Conservation (phyloP, 2,888 invertebrate species). For the Drosophila neonasuta region DNA sequence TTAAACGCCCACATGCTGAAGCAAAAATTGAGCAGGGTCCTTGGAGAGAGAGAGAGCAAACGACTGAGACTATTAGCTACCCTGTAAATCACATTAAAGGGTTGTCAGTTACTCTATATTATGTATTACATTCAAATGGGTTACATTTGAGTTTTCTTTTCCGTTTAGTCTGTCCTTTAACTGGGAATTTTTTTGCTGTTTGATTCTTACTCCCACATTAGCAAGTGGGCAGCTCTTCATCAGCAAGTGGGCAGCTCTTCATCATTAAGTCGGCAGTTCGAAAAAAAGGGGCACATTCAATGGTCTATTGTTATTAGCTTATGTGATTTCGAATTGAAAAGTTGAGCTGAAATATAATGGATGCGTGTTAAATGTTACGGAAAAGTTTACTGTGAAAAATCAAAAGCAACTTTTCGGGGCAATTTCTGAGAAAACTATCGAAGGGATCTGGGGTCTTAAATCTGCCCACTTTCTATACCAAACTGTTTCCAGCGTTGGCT, state of each 20-base stretch:
- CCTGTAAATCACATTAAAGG: slow-evolving; percentile 4
- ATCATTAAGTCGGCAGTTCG: too few species aligned
- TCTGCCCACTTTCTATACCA: neutral
- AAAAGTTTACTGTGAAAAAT: neutral
- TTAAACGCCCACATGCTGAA: slow-evolving; percentile 67
- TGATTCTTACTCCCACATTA: slow-evolving; percentile 1
- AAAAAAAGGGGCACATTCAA: too few species aligned
- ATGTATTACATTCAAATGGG: neutral
- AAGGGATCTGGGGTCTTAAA: neutral
- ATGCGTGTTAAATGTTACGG: neutral
- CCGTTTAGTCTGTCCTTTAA: too few species aligned
- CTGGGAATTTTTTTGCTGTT: neutral
- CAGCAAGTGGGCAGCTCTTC: neutral
- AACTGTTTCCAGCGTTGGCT: slow-evolving; percentile 8
- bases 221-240: neutral
- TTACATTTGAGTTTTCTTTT: neutral
- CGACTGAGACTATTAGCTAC: slow-evolving; percentile 1
- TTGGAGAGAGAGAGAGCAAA: too few species aligned
- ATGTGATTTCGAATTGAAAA: too few species aligned
- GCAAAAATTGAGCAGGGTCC: slow-evolving; percentile 30
- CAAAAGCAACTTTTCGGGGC: neutral
- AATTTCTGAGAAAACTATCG: neutral
- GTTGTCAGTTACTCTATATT: neutral
- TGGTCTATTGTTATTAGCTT: too few species aligned
- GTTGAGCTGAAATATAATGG: neutral